Conservation (phyloP, 2,888 invertebrate genomes). For the Hipparchia sbordonii region DNA sequence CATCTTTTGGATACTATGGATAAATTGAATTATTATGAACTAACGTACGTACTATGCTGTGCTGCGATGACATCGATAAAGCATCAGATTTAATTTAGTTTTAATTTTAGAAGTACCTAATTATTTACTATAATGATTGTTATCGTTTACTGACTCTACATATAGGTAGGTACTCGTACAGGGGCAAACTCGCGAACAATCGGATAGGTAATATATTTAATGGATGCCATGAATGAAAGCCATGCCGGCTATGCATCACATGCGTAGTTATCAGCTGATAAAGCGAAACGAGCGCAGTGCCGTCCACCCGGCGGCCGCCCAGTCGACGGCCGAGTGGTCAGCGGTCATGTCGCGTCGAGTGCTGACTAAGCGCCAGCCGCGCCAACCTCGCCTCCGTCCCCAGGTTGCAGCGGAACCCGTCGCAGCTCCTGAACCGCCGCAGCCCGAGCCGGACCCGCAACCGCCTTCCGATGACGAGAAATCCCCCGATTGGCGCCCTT, state of each 20-base stretch:
- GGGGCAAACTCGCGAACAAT: not conserved
- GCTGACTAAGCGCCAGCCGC: conserved; percentile 64
- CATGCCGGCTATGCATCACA: conserved; percentile 42
- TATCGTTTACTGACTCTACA: not conserved
- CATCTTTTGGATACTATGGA: too few relatives aligned
- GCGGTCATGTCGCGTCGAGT: conserved; percentile 75
- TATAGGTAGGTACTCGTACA: not conserved
- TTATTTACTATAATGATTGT: too few relatives aligned
- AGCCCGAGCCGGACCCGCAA: conserved; percentile 66
- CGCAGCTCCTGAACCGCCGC: conserved; percentile 70
- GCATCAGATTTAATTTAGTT: too few relatives aligned
- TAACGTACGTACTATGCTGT: too few relatives aligned
- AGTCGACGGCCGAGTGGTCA: conserved; percentile 66
- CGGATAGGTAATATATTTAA: conserved; percentile 11
- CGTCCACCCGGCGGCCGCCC: conserved; percentile 45
- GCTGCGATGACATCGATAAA: too few relatives aligned
- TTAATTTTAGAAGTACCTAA: too few relatives aligned
- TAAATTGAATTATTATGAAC: too few relatives aligned
- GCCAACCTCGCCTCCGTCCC: conserved; percentile 59
- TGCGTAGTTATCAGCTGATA: conserved; percentile 46
- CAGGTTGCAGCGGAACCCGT: conserved; percentile 73
- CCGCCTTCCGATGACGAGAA: conserved; percentile 78
- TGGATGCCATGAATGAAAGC: conserved; percentile 44
- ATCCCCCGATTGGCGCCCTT: conserved; percentile 79
- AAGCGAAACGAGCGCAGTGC: conserved; percentile 56